Base-by-base conservation (phyloP, 1,140 invertebrate species). In the Ceratina japonica region DNA sequence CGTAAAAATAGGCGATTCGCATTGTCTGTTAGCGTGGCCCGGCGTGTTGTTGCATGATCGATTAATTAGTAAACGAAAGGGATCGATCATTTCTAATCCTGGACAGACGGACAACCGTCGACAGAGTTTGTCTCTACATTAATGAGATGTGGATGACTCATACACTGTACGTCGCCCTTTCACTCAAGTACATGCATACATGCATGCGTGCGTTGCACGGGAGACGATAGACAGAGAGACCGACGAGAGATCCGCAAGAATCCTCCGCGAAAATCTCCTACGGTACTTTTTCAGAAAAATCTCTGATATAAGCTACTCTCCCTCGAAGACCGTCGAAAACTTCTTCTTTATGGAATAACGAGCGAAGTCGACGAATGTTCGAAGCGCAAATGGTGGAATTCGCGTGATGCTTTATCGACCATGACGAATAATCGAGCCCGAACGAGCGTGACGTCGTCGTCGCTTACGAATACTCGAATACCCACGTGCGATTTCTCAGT, bases 41-140 rank as follows among this genome's bases (percentile, higher is more conserved):
- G 37, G 37, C 5, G 27, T 4, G 27, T 31, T 4, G 27, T 31
- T 44, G 37, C 37, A 31, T 31, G 0, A 68, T 68, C 20, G 44
- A 68, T 54, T 24, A 52, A 37, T 70, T 7, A 22, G n/a, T 13
- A 13, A 54, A 52, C 51, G 24, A 69, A 31, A 16, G 51, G 18
- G 18, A 70, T 70, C 68, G 68, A 70, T 37, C 18, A 31, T 52
- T 66, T 66, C 64, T 66, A 24, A 52, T 52, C 20, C 5, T 24
- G 20, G 4, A 66, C 61, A 63, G 27, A 31, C 27, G 37, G 27
- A 31, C 27, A 18, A 37, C 3, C 24, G 27, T 63, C 49, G n/a
- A 22, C 16, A 15, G 64, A 24, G n/a, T 51, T 66, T 49, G 64
- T 24, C 44, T 52, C 20, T 15, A 15, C 52, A 18, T n/a, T 54